Base-by-base conservation (phyloP, 2,797 vertebrate species). In the Anguilla megastoma region DNA sequence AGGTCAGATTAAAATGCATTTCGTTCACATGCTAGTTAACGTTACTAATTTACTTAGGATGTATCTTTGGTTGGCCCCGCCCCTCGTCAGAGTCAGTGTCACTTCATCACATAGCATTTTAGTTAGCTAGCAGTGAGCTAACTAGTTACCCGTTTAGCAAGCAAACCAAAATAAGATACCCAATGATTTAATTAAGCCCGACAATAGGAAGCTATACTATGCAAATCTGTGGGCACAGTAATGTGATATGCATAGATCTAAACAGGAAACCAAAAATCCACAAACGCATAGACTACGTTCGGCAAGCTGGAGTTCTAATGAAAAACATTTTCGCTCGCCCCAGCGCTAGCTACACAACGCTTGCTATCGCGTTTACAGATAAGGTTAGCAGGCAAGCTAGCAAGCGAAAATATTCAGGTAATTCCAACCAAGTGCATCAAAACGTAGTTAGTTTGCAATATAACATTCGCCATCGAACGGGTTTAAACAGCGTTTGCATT, bases 51-150 rank as follows among this genome's bases (percentile, higher is more conserved):
- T 41, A 79, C 79, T 48, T 50, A 50, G 5, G 45, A 82, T 50
- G 45, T 33, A 76, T 76, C 33, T 76, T 71, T 33, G 60, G 69
- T 36, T 74, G 21, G 79, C 79, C 79, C 41, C 79, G 79, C 79
- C 79, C 79, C 79, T 82, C 21, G 79, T 50, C 45, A 45, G 8
- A 80, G 36, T 45, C 18, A 0, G 45, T 24, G 79, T 41, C 79
- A n/a, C 3, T 82, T 24, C 45, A 50, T 48, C 36, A 50, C 41
- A 76, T 50, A 82, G 74, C 36, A 45, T 36, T 45, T 79, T 14
- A 45, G 74, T 45, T 45, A 45, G 41, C 71, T 45, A 45, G 2
- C 33, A 36, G 33, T 18, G 12, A 76, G 63, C 63, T 10, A 69
- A 69, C 24, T n/a, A 41, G 33, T n/a, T 76, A 76, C 9, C 33